A percentile compares a stretch with the other conserved stretches of the same genome.
phyloP scores from a whole-genome alignment of 2,797 vertebrate species.

The Micropoecilia bifurca region DNA sequence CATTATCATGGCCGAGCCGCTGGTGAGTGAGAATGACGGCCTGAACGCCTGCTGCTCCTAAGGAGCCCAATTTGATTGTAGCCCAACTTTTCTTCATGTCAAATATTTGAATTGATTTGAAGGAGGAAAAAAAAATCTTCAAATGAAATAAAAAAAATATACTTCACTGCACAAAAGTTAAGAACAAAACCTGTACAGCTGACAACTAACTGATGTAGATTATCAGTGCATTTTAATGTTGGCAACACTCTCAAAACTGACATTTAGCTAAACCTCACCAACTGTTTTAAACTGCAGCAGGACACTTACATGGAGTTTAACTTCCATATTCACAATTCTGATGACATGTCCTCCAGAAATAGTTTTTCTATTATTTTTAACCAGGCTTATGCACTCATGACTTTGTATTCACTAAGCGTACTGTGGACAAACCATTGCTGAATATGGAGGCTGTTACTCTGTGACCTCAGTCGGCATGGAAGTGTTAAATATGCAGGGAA shows the following conservation, averaged over 20 bases:
- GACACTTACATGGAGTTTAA: not conserved
- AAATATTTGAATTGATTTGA: not conserved
- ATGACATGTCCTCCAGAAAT: not conserved
- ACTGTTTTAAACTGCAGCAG: not conserved
- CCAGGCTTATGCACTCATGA: slow-evolving; percentile 2
- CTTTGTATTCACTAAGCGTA: not conserved
- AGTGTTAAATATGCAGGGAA: slow-evolving; percentile 62
- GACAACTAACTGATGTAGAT: not conserved
- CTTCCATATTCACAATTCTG: not conserved
- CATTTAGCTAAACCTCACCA: not conserved
- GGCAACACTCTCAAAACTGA: not conserved
- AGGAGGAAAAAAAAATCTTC: not conserved
- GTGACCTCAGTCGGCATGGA: slow-evolving; percentile 25
- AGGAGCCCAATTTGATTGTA: not conserved
- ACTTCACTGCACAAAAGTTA: not conserved
- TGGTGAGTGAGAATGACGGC: slow-evolving; percentile 84
- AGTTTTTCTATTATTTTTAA: not conserved
- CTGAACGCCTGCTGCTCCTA: not conserved
- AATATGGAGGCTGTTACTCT: slow-evolving; percentile 51
- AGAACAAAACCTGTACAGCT: not conserved
- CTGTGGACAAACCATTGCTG: slow-evolving; percentile 21
- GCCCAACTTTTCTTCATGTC: not conserved
- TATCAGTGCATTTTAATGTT: not conserved
- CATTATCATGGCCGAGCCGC: slow-evolving; percentile 96
- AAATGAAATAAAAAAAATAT: not conserved